Evolutionary conservation across 2,888 invertebrate species (phyloP).

Genomic region (Anagyrus pseudococci): DNA sequence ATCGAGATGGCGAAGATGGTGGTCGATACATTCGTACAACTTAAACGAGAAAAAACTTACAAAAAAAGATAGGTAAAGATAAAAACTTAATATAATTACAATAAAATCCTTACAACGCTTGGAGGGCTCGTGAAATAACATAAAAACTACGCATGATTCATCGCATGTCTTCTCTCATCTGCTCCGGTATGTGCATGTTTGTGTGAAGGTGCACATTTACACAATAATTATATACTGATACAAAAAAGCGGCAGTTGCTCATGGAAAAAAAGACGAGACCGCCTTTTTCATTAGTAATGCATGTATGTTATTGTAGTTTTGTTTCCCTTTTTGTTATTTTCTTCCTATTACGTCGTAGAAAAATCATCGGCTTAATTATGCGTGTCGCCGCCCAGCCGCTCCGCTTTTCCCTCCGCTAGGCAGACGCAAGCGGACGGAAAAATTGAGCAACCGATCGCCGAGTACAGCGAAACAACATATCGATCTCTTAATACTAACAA

Average conservation of each 20-base stretch:
- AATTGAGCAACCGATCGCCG: conserved; percentile 9
- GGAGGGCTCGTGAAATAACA: conserved; percentile 22
- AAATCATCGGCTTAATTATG: conserved; percentile 43
- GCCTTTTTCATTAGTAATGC: background rate
- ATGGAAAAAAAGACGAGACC: conserved; percentile 6
- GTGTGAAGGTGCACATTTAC: background rate
- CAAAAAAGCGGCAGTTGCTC: conserved; percentile 11
- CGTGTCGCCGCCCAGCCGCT: conserved; percentile 1
- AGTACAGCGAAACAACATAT: conserved; percentile 40
- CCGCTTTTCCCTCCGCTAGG: conserved; percentile 7
- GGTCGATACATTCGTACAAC: too few relatives aligned
- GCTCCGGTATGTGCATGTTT: conserved; percentile 9
- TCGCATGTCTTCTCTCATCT: conserved; percentile 8
- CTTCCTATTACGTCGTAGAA: conserved; percentile 44
- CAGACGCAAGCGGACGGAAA: conserved; percentile 8
- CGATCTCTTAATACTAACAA: conserved; percentile 45
- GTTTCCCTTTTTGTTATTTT: conserved; percentile 16
- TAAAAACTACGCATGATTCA: conserved; percentile 31
- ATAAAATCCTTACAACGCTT: conserved; percentile 36
- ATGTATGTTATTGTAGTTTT: conserved; percentile 15
- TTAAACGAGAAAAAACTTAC: conserved; percentile 34
- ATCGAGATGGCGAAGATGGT: too few relatives aligned
- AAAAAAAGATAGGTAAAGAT: conserved; percentile 30
- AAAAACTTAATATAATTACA: conserved; percentile 39
- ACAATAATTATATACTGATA: background rate